Percentiles rank a stretch among this genome's conserved stretches.
Evolutionary conservation across 2,888 invertebrate genomes (phyloP).

Genomic region (Apoda limacodes): DNA sequence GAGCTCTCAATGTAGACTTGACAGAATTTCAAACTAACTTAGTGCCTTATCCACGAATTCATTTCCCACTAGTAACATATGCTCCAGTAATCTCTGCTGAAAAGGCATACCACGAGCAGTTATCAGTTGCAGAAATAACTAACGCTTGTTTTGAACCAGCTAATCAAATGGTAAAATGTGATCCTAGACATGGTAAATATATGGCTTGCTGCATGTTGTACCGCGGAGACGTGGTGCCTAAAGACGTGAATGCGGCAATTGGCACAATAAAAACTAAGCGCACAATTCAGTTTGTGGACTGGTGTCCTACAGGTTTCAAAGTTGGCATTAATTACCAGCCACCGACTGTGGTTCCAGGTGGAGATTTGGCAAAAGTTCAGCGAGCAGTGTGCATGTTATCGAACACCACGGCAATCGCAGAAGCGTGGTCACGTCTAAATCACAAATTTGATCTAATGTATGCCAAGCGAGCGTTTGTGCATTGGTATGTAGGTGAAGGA

Average conservation of each 20-base stretch:
- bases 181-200: constrained; percentile 91
- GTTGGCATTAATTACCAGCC: constrained; percentile 90
- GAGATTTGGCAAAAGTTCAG: constrained; percentile 92
- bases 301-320: constrained; percentile 85
- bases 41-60: constrained; percentile 95
- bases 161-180: constrained; percentile 95
- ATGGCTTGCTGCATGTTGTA: constrained; percentile 97
- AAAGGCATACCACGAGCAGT: constrained; percentile 93
- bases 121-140: constrained; percentile 92
- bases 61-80: constrained; percentile 92
- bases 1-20: constrained; percentile 91
- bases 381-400: constrained; percentile 97
- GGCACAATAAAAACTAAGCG: constrained; percentile 95
- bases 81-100: constrained; percentile 94
- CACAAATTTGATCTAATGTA: constrained; percentile 97
- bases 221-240: constrained; percentile 94
- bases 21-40: constrained; percentile 95
- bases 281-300: constrained; percentile 93
- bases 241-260: constrained; percentile 93
- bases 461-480: constrained; percentile 95
- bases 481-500: constrained; percentile 91
- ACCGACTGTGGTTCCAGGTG: constrained; percentile 90
- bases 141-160: constrained; percentile 96
- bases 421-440: constrained; percentile 96
- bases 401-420: constrained; percentile 97